Evolutionary conservation across 2,113 vertebrate genomes (phyloP).

Genomic region (Xiphophorus maculatus): DNA sequence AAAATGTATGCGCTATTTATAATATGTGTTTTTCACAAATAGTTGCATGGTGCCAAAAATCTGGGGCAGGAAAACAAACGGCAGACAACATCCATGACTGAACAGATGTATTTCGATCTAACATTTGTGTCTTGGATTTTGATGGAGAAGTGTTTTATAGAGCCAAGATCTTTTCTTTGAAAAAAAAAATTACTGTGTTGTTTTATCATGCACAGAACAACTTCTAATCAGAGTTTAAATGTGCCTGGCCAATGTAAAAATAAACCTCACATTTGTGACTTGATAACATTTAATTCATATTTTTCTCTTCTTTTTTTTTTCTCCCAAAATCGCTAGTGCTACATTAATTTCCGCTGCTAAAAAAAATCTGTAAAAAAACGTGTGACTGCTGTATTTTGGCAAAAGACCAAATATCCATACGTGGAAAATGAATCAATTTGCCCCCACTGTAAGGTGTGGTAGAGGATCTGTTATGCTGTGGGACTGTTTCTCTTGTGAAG

Average conservation of each 20-base stretch:
- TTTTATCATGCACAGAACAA: not conserved
- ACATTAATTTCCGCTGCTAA: too few species aligned
- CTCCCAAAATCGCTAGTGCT: too few species aligned
- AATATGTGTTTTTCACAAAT: not conserved
- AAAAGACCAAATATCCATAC: too few species aligned
- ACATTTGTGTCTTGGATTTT: not conserved
- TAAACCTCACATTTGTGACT: not conserved
- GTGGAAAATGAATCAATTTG: too few species aligned
- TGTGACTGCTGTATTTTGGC: too few species aligned
- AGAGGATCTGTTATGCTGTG: too few species aligned
- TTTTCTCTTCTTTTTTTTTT: too few species aligned
- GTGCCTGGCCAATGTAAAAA: not conserved
- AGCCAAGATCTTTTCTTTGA: not conserved
- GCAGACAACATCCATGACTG: too few species aligned
- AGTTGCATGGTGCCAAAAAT: not conserved
- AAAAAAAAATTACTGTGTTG: not conserved
- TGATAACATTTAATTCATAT: too few species aligned
- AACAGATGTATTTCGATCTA: not conserved
- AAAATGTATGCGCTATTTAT: not conserved
- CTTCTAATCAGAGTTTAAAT: not conserved
- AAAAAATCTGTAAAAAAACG: too few species aligned
- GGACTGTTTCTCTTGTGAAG: too few species aligned
- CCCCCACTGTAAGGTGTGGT: too few species aligned
- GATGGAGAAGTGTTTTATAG: not conserved
- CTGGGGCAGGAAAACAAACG: not conserved